These are phyloP conservation scores for Papilio dardanus DNA, from an alignment of 1,140 invertebrate genomes.

Conservation along the genomic window DNA sequence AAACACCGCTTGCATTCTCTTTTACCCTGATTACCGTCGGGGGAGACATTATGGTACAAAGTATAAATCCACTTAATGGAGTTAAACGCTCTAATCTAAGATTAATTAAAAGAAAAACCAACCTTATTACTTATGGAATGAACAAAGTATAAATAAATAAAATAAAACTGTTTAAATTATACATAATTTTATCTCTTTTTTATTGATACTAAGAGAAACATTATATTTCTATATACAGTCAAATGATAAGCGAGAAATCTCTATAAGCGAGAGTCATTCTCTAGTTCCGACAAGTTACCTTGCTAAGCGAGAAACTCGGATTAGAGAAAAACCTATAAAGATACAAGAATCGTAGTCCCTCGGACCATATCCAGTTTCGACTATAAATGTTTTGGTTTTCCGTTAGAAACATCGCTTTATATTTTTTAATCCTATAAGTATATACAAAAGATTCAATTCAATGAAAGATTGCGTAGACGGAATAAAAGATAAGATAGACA, in stretches of 20 bases:
- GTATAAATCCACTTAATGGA: neutral
- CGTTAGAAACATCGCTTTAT: neutral
- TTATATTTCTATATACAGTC: too few species aligned
- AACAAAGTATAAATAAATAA: too few species aligned
- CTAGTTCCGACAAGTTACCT: too few species aligned
- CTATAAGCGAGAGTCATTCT: too few species aligned
- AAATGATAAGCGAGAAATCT: too few species aligned
- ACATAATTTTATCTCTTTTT: too few species aligned
- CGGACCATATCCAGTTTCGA: too few species aligned
- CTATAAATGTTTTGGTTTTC: too few species aligned
- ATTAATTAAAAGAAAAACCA: constrained; percentile 8
- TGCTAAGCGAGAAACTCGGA: too few species aligned
- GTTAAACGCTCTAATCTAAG: neutral
- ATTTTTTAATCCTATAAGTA: neutral
- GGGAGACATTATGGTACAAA: neutral
- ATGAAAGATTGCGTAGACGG: neutral
- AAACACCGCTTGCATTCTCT: constrained; percentile 11
- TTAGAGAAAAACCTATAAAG: too few species aligned
- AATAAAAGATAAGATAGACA: neutral
- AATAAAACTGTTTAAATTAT: neutral
- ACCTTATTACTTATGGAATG: neutral
- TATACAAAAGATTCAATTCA: neutral
- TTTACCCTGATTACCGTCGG: neutral
- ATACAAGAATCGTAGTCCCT: too few species aligned
- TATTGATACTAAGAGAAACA: too few species aligned